phyloP scores from a whole-genome alignment of 2,888 invertebrate species.

The Drosophila tanythrix region DNA sequence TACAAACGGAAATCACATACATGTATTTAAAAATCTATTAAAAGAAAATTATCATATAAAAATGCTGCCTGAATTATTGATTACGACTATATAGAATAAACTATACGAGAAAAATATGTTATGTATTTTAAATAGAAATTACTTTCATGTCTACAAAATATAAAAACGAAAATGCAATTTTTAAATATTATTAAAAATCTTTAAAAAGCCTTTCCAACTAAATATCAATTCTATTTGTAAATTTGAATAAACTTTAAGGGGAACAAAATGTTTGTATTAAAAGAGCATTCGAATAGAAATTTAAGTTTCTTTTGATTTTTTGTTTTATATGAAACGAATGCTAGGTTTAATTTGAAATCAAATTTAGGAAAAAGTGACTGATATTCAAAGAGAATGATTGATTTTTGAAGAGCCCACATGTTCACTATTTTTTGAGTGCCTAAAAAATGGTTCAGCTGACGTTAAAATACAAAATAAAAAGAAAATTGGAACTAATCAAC shows the following conservation, averaged over 20 bases:
- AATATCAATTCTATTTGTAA: neutral
- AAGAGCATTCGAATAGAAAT: neutral
- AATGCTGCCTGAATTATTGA: neutral
- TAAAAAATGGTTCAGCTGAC: constrained; percentile 41
- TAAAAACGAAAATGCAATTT: neutral
- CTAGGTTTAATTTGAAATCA: neutral
- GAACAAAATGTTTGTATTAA: fast-evolving
- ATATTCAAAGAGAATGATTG: neutral
- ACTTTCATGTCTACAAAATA: neutral
- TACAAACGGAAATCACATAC: neutral
- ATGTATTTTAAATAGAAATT: neutral
- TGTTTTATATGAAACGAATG: neutral
- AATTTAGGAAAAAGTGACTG: neutral
- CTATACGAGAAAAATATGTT: neutral
- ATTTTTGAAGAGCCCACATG: constrained; percentile 44
- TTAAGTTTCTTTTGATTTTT: neutral
- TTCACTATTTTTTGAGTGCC: constrained; percentile 18
- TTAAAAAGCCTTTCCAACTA: neutral
- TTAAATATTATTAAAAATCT: neutral
- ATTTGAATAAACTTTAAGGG: neutral
- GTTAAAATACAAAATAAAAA: constrained; percentile 33
- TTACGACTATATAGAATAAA: neutral
- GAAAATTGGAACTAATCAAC: constrained; percentile 38
- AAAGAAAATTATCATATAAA: neutral
- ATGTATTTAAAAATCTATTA: neutral